phyloP scores from a whole-genome alignment of 2,888 invertebrate genomes.

The Ichneumoninae sp. region DNA sequence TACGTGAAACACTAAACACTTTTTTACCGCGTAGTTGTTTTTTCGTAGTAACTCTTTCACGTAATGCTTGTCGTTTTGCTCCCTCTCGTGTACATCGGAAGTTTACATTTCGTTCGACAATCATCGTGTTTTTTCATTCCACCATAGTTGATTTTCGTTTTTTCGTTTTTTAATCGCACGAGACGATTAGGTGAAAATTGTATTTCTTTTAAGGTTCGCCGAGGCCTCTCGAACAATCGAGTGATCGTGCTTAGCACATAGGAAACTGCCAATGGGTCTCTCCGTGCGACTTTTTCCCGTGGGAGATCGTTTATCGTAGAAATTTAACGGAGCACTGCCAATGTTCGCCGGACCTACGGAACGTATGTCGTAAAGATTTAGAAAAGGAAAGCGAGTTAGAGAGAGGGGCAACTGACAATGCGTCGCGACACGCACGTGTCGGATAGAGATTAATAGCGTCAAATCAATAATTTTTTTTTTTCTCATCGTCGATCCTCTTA shows the following conservation, averaged over 20 bases:
- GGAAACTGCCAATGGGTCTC: slow-evolving; percentile 48
- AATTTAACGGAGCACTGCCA: slow-evolving; percentile 46
- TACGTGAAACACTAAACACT: slow-evolving; percentile 17
- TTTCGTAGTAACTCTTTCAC: slow-evolving; percentile 2
- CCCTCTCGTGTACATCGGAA: slow-evolving; percentile 16
- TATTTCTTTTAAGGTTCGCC: slow-evolving; percentile 5
- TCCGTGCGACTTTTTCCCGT: slow-evolving; percentile 48
- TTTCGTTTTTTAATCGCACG: not conserved
- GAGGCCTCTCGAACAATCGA: slow-evolving; percentile 12
- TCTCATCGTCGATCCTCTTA: slow-evolving; percentile 14
- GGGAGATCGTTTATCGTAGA: slow-evolving; percentile 44
- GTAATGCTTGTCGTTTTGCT: slow-evolving; percentile 10
- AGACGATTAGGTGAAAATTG: not conserved
- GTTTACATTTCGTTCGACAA: slow-evolving; percentile 17
- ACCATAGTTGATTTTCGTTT: not conserved
- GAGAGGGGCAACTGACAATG: slow-evolving; percentile 18
- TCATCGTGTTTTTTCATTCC: not conserved
- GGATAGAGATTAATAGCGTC: slow-evolving; percentile 19
- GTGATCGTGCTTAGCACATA: slow-evolving; percentile 7
- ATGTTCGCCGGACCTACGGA: slow-evolving; percentile 20
- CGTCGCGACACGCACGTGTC: not conserved
- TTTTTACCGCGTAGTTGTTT: slow-evolving; percentile 52
- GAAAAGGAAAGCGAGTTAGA: not conserved
- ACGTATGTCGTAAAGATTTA: not conserved
- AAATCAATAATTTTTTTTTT: slow-evolving; percentile 26